Conservation (phyloP, 2,888 invertebrate species). For the Acleris holmiana region DNA sequence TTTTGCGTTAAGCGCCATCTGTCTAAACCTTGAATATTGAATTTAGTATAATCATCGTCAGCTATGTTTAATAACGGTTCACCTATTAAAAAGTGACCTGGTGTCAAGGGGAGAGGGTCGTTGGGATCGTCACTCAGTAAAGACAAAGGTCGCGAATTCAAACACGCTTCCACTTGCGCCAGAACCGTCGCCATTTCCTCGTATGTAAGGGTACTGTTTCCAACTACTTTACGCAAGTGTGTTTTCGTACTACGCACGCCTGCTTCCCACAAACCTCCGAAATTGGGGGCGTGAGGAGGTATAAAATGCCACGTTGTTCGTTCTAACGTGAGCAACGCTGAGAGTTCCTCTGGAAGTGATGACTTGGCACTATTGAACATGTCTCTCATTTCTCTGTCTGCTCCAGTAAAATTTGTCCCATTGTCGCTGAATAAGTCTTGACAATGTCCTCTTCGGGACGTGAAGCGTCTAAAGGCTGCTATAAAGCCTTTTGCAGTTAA, state of each 20-base stretch:
- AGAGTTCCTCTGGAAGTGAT: constrained; percentile 8
- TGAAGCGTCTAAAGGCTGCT: constrained; percentile 43
- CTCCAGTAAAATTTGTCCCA: constrained; percentile 41
- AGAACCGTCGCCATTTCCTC: constrained; percentile 14
- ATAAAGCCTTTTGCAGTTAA: constrained; percentile 47
- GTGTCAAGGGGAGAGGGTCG: constrained; percentile 13
- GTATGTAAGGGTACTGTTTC: constrained; percentile 8
- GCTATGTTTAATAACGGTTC: constrained; percentile 7
- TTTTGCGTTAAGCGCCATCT: constrained; percentile 23
- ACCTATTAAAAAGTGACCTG: constrained; percentile 22
- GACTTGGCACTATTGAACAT: constrained; percentile 13
- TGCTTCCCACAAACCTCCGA: constrained; percentile 22
- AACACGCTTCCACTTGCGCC: constrained; percentile 20
- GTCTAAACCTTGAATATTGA: constrained; percentile 9
- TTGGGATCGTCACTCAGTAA: constrained; percentile 6
- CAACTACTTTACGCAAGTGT: constrained; percentile 10
- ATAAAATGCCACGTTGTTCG: constrained; percentile 13
- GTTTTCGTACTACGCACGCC: constrained; percentile 2
- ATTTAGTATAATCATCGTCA: not conserved
- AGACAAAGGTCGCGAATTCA: constrained; percentile 16
- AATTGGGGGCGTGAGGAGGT: constrained; percentile 20
- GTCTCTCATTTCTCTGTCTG: constrained; percentile 17
- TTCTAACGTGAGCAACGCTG: constrained; percentile 9
- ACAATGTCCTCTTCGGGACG: constrained; percentile 40
- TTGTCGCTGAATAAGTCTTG: constrained; percentile 42